Conservation (phyloP, 2,113 vertebrate genomes). For the Stigmatopora argus region DNA sequence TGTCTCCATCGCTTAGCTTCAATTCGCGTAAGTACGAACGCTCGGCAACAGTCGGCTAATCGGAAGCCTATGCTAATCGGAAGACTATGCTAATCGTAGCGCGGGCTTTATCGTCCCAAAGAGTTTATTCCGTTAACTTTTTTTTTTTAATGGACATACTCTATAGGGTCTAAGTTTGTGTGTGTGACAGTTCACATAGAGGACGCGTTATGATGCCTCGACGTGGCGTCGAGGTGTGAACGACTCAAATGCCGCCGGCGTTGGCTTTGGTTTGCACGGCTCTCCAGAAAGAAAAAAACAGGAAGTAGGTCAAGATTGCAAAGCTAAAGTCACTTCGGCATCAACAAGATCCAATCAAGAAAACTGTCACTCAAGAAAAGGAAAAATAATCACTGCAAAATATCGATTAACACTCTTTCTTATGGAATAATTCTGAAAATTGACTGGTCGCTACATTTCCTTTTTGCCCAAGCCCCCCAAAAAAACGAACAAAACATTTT, state of each 20-base stretch:
- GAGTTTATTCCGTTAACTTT: too few species aligned
- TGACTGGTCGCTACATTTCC: too few species aligned
- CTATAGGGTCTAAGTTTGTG: too few species aligned
- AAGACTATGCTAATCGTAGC: not conserved
- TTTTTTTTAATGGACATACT: not conserved
- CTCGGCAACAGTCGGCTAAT: constrained; percentile 7
- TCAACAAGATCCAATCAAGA: not conserved
- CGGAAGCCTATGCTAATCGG: constrained; percentile 3
- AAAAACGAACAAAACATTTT: too few species aligned
- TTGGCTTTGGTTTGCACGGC: not conserved
- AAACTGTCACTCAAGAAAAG: too few species aligned
- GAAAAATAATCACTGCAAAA: too few species aligned
- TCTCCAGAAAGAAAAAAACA: not conserved
- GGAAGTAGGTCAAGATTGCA: not conserved
- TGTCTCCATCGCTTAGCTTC: constrained; percentile 3
- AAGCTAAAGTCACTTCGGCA: not conserved
- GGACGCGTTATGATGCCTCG: not conserved
- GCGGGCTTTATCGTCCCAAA: not conserved
- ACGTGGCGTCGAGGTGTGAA: not conserved
- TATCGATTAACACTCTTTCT: too few species aligned
- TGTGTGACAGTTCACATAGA: not conserved
- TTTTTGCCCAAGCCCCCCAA: too few species aligned
- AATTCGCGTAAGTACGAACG: not conserved
- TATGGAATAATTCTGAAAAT: too few species aligned
- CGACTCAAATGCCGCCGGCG: not conserved